Evolutionary conservation across 2,797 vertebrate species (phyloP).

Genomic region (Poecile montanus): DNA sequence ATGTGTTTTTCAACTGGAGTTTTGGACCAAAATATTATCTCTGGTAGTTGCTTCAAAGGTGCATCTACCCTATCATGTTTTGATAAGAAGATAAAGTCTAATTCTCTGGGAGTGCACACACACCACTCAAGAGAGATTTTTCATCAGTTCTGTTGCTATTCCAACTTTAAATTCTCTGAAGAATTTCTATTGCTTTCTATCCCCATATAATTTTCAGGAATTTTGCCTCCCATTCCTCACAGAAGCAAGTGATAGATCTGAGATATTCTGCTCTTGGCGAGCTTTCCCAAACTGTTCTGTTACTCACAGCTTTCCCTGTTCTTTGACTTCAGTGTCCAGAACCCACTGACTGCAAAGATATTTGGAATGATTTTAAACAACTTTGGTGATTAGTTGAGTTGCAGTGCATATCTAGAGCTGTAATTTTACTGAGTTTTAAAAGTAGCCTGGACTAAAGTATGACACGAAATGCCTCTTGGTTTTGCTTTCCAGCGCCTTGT

Average conservation of each 20-base stretch:
- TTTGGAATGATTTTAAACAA: not conserved
- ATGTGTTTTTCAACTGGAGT: not conserved
- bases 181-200: not conserved
- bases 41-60: not conserved
- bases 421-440: not conserved
- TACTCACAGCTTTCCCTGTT: not conserved
- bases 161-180: not conserved
- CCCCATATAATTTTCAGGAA: not conserved
- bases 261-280: not conserved
- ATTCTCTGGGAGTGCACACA: not conserved
- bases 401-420: not conserved
- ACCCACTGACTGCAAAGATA: not conserved
- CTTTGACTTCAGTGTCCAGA: not conserved
- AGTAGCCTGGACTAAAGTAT: not conserved
- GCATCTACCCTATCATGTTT: not conserved
- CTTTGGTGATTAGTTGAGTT: not conserved
- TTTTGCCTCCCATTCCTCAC: not conserved
- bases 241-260: not conserved
- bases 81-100: not conserved
- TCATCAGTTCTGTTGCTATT: not conserved
- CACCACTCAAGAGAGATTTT: not conserved
- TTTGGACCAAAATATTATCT: not conserved
- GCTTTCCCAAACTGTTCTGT: not conserved
- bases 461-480: not conserved
- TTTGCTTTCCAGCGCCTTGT: conserved; percentile 81